A percentile compares a stretch with the other conserved stretches of the same genome.
Evolutionary conservation across 1,140 invertebrate species (phyloP).

Genomic region (Ptiloglossa arizonensis): DNA sequence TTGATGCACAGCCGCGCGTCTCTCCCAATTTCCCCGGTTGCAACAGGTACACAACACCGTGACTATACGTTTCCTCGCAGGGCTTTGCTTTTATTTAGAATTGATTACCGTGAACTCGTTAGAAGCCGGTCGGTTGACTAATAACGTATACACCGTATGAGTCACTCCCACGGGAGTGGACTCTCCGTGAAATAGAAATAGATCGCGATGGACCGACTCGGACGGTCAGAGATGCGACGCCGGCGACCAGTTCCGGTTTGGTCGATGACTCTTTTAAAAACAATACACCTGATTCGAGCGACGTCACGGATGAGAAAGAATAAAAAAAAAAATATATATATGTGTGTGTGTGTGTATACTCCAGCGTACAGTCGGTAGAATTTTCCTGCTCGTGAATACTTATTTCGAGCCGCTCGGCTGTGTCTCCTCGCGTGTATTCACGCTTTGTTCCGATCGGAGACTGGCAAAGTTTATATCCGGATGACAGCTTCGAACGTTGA

Average conservation of each 20-base stretch:
- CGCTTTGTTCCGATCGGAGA: too few relatives aligned
- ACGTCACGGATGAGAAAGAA: too few relatives aligned
- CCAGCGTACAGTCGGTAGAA: too few relatives aligned
- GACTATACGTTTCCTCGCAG: neutral
- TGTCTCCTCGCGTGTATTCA: too few relatives aligned
- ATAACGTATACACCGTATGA: slow-evolving; percentile 72
- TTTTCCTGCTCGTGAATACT: too few relatives aligned
- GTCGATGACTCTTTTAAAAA: slow-evolving; percentile 54
- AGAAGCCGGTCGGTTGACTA: slow-evolving; percentile 58
- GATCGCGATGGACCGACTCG: slow-evolving; percentile 63
- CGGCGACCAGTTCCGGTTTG: slow-evolving; percentile 52
- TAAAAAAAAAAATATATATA: too few relatives aligned
- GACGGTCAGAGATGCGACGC: slow-evolving; percentile 44
- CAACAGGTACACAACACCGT: too few relatives aligned
- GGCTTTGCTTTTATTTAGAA: slow-evolving; percentile 59
- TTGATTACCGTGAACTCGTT: slow-evolving; percentile 56
- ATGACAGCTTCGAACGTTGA: too few relatives aligned
- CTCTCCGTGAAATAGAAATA: slow-evolving; percentile 75
- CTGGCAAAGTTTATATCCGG: too few relatives aligned
- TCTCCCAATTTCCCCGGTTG: too few relatives aligned
- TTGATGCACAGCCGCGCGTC: neutral
- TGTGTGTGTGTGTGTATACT: too few relatives aligned
- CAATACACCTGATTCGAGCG: neutral
- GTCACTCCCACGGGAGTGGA: slow-evolving; percentile 67
- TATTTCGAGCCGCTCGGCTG: too few relatives aligned